A percentile compares a stretch with the other conserved stretches of the same genome.
Evolutionary conservation across 2,113 vertebrate species (phyloP).

Genomic region (Acanthochromis polyacanthus): DNA sequence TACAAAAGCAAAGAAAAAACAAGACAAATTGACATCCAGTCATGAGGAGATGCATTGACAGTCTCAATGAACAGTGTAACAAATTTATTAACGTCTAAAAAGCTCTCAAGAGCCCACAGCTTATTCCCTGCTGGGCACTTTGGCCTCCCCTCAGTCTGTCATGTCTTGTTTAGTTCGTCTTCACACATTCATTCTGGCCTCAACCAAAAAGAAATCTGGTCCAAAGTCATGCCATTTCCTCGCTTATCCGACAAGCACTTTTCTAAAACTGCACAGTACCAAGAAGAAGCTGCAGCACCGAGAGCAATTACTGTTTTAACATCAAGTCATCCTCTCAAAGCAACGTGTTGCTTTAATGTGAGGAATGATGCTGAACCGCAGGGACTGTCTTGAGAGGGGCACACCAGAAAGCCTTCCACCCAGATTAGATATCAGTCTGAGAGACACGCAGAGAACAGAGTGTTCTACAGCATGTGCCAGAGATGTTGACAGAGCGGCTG

Average conservation of each 20-base stretch:
- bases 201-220: neutral
- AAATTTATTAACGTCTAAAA: too few species aligned
- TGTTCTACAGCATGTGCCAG: constrained; percentile 12
- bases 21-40: too few species aligned
- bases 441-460: constrained; percentile 36
- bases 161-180: neutral
- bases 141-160: neutral
- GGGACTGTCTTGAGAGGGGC: constrained; percentile 22
- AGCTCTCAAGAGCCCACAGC: too few species aligned
- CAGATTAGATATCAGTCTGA: constrained; percentile 38
- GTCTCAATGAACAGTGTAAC: too few species aligned
- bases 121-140: too few species aligned
- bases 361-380: constrained; percentile 30
- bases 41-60: too few species aligned
- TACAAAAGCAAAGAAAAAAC: too few species aligned
- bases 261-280: neutral
- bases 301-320: constrained; percentile 5
- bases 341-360: constrained; percentile 35
- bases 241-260: neutral
- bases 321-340: constrained; percentile 21
- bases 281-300: neutral
- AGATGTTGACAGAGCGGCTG: constrained; percentile 14
- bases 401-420: constrained; percentile 20
- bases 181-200: neutral
- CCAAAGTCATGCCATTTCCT: neutral